Evolutionary conservation across 2,113 vertebrate genomes (phyloP), one percentile per base, ranked within the genome.

Genomic region (Meleagris gallopavo): DNA sequence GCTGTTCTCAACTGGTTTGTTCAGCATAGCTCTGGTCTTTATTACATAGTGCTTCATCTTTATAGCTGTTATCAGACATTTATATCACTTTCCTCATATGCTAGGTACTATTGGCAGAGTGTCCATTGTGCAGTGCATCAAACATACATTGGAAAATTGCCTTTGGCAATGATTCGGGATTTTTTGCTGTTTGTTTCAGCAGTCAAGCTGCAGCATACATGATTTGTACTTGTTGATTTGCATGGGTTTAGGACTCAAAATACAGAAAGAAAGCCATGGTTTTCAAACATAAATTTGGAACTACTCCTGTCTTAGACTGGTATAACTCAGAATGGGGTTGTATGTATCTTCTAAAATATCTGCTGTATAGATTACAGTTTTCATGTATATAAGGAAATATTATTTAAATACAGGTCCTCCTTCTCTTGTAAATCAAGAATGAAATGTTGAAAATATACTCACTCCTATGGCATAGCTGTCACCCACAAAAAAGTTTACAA

Each of bases 21-120:
- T 88, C 86, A 74, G 57, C 60, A 80, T 38, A 61, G 57, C 75
- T 94, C 41, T 74, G 64, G 50, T 64, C 55, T 93, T 94, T 89
- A 95, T 77, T 83, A 75, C 84, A 32, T 11, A 80, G 55, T 91
- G 85, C 69, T 94, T 95, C 89, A 94, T 89, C 64, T 93, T 93
- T 91, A 86, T 85, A 74, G 65, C 50, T 67, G 50, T 89, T 97
- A 86, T 67, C 75, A 94, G 91, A 91, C 46, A 65, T 86, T 89
- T 88, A 60, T 85, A 86, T 69, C 64, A 80, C 29, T 89, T 80
- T 66, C 38, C 13, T 83, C 7, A 3, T 76, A 62, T 76, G 40
- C 57, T 75, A 32, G 70, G 13, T 92, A 69, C 75, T 90, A 84
- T 29, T 91, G 72, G 67, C 46, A 77, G 65, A 83, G 25, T 7